A percentile compares a stretch with the other conserved stretches of the same genome.
These are phyloP conservation scores for Halcyon badia DNA, from an alignment of 2,797 vertebrate genomes.

Conservation along the genomic window DNA sequence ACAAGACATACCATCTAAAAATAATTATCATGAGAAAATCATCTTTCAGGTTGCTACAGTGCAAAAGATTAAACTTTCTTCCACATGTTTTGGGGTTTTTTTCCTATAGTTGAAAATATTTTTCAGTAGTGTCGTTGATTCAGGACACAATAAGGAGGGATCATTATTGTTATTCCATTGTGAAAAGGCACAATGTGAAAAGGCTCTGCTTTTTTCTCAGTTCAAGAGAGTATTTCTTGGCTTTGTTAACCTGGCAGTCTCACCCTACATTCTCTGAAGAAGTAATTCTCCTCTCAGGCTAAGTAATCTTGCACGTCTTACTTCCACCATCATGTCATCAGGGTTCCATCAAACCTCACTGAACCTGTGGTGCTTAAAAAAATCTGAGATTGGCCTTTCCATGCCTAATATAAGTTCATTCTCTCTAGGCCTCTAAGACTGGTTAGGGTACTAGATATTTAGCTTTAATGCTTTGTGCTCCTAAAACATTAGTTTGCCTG, in stretches of 20 bases:
- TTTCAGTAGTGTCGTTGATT: background rate
- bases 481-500: background rate
- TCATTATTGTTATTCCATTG: background rate
- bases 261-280: background rate
- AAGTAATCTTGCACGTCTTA: background rate
- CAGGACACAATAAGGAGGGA: background rate
- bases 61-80: background rate
- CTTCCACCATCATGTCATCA: background rate
- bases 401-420: background rate
- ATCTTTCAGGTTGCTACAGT: background rate
- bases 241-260: background rate
- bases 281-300: background rate
- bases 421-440: background rate
- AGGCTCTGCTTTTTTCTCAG: conserved; percentile 2
- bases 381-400: background rate
- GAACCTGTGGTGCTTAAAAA: background rate
- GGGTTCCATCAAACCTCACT: background rate
- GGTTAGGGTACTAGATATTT: background rate
- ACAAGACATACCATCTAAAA: background rate
- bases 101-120: background rate
- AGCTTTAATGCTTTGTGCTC: background rate
- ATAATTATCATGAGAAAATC: background rate
- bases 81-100: background rate
- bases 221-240: background rate
- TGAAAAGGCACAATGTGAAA: background rate